phyloP scores from a whole-genome alignment of 2,888 invertebrate genomes.

The Nemoura dubitans region DNA sequence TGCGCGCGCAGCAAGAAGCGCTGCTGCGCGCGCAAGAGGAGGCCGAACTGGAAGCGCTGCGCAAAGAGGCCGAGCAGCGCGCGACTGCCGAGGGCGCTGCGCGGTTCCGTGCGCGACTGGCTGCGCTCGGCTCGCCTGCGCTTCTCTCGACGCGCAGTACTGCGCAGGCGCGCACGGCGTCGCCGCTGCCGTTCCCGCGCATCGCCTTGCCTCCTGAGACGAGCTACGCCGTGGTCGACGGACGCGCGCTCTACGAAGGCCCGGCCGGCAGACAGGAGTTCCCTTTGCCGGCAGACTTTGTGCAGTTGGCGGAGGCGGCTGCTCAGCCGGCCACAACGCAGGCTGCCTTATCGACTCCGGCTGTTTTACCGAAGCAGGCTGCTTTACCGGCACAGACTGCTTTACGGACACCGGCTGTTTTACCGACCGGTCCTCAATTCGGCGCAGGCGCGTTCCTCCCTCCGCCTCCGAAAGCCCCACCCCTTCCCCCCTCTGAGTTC shows the following conservation, averaged over 20 bases:
- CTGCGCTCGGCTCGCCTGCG: background rate
- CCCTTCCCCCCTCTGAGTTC: background rate
- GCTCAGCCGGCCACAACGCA: no score
- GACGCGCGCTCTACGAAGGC: conserved; percentile 13
- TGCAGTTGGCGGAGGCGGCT: no score
- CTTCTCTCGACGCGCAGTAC: background rate
- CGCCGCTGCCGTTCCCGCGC: conserved; percentile 43
- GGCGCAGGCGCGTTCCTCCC: conserved; percentile 25
- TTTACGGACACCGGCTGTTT: no score
- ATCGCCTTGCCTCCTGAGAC: conserved; percentile 44
- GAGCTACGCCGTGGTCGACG: conserved; percentile 43
- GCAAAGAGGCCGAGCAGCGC: background rate
- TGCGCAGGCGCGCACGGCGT: conserved; percentile 17
- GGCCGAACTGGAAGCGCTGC: background rate
- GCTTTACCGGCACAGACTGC: no score
- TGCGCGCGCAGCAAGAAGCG: background rate
- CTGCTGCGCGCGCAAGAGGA: background rate
- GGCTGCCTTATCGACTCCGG: no score
- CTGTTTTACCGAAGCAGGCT: no score
- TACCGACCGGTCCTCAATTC: conserved; percentile 28
- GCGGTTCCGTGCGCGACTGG: background rate
- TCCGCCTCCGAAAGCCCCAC: background rate
- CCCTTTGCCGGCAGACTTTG: conserved; percentile 8
- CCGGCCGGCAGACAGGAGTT: conserved; percentile 29
- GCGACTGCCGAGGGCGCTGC: background rate